These are phyloP conservation scores for Poecile montanus DNA, from an alignment of 2,797 vertebrate species.

Conservation along the genomic window DNA sequence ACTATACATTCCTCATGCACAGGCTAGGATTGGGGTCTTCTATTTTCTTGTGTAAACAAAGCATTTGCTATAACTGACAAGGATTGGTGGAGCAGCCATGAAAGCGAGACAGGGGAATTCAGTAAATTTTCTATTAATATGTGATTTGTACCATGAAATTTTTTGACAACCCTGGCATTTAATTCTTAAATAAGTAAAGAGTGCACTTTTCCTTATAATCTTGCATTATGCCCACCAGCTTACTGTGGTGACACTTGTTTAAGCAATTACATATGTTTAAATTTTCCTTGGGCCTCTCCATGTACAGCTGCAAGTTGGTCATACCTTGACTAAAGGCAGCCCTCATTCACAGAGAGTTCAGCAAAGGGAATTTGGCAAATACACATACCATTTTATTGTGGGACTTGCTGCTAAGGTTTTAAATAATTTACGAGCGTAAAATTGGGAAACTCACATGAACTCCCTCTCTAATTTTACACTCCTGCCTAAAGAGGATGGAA, in stretches of 20 bases:
- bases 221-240: not conserved
- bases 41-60: conserved; percentile 49
- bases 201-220: not conserved
- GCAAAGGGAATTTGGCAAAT: not conserved
- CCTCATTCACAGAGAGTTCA: not conserved
- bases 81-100: not conserved
- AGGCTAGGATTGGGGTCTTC: conserved; percentile 8
- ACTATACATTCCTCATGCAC: conserved; percentile 13
- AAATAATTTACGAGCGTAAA: conserved; percentile 49
- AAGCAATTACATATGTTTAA: conserved; percentile 39
- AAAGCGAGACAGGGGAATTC: conserved; percentile 8
- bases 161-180: conserved; percentile 7
- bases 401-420: conserved; percentile 1
- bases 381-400: not conserved
- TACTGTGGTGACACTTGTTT: not conserved
- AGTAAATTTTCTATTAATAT: conserved; percentile 44
- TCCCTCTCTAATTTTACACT: conserved; percentile 46
- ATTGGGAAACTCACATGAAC: conserved; percentile 38
- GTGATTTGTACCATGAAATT: conserved; percentile 37
- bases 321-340: not conserved
- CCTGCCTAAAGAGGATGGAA: conserved; percentile 30
- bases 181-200: conserved; percentile 34
- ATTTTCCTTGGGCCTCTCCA: conserved; percentile 23
- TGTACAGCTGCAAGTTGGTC: not conserved
- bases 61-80: conserved; percentile 31